These are phyloP conservation scores for Agrochola litura DNA, from an alignment of 2,888 invertebrate genomes.

Conservation along the genomic window DNA sequence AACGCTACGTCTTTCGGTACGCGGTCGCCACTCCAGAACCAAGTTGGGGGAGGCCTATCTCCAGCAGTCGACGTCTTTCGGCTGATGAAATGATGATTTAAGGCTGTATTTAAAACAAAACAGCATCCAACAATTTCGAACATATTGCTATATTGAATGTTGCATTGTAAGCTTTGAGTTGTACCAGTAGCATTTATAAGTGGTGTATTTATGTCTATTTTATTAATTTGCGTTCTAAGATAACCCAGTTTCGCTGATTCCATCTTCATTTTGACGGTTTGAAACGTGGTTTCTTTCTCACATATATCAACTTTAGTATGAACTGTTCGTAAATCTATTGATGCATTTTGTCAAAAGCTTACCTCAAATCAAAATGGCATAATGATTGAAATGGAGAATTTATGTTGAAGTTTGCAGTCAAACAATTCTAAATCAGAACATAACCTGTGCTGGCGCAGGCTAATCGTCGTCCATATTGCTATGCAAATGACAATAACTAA, in stretches of 20 bases:
- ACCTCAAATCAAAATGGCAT: background rate
- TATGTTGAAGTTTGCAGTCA: background rate
- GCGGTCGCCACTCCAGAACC: too few relatives aligned
- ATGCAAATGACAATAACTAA: constrained; percentile 78
- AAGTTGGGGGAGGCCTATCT: too few relatives aligned
- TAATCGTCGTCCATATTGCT: constrained; percentile 69
- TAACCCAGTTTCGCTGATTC: constrained; percentile 31
- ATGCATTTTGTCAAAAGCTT: constrained; percentile 9
- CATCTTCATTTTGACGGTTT: constrained; percentile 18
- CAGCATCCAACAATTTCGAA: background rate
- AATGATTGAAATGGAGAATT: background rate
- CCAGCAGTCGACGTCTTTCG: too few relatives aligned
- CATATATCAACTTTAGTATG: background rate
- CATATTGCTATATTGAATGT: background rate
- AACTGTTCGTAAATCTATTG: too few relatives aligned
- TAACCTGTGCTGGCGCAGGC: constrained; percentile 38
- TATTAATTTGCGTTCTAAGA: constrained; percentile 43
- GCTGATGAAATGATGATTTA: too few relatives aligned
- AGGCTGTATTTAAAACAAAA: background rate
- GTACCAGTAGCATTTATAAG: background rate
- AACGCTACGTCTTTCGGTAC: too few relatives aligned
- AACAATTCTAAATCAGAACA: constrained; percentile 38
- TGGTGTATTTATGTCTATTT: constrained; percentile 39
- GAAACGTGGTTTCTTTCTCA: background rate
- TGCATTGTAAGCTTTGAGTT: constrained; percentile 12